A percentile compares a stretch with the other conserved stretches of the same genome.
phyloP scores from a whole-genome alignment of 2,113 vertebrate genomes.

The Suncus etruscus region DNA sequence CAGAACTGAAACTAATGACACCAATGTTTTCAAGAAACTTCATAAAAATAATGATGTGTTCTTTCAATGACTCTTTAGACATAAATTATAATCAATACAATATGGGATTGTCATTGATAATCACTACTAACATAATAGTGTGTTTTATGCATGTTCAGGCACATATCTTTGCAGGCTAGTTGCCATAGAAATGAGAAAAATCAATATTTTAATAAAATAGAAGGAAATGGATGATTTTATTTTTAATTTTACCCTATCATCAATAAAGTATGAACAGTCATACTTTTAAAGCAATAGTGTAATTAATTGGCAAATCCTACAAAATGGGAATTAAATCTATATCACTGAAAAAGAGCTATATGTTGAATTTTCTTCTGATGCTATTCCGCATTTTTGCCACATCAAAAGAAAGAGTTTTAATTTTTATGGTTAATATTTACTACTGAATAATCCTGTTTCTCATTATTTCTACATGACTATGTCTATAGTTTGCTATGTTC shows the following conservation, averaged over 20 bases:
- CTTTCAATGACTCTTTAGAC: constrained; percentile 39
- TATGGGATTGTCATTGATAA: neutral
- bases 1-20: constrained; percentile 31
- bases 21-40: neutral
- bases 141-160: neutral
- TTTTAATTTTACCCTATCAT: constrained; percentile 9
- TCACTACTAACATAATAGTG: no score
- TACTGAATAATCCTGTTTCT: neutral
- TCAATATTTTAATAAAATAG: neutral
- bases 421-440: neutral
- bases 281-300: neutral
- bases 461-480: neutral
- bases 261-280: neutral
- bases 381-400: neutral
- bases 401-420: neutral
- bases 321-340: constrained; percentile 8
- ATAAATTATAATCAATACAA: constrained; percentile 14
- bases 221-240: neutral
- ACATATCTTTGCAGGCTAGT: neutral
- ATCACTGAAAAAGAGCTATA: neutral
- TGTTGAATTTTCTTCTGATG: neutral
- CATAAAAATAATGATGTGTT: neutral
- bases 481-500: neutral
- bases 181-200: neutral
- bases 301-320: constrained; percentile 19